Conservation (phyloP, 2,888 invertebrate genomes). For the Emmelina monodactyla region DNA sequence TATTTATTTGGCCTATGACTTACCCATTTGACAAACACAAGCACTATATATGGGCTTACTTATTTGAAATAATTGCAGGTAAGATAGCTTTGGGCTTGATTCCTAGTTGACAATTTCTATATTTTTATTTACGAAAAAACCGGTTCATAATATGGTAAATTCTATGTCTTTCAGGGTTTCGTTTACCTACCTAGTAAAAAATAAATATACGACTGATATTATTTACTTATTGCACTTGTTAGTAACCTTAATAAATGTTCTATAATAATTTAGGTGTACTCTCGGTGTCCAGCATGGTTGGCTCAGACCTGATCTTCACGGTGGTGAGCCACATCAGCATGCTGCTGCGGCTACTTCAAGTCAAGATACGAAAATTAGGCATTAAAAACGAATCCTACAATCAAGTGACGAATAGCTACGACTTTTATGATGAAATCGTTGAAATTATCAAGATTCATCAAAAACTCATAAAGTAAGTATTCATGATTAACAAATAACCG, state of each 20-base stretch:
- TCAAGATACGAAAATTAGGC: conserved; percentile 31
- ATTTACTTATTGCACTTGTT: not conserved
- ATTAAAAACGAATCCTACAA: conserved; percentile 3
- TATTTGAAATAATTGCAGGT: conserved; percentile 40
- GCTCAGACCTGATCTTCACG: conserved; percentile 40
- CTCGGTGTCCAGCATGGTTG: conserved; percentile 41
- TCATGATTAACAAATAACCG: not conserved
- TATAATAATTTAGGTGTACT: conserved; percentile 24
- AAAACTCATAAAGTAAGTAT: conserved; percentile 32
- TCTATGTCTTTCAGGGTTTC: not conserved
- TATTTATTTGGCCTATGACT: conserved; percentile 35
- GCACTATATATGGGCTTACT: not conserved
- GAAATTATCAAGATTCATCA: conserved; percentile 37
- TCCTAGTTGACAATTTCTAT: conserved; percentile 1
- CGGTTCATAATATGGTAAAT: not conserved
- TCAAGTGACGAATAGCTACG: conserved; percentile 7
- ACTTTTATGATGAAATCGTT: conserved; percentile 32
- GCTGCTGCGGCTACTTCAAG: conserved; percentile 36
- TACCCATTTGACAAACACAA: conserved; percentile 51
- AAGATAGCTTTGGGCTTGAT: conserved; percentile 9
- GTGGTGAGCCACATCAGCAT: conserved; percentile 49
- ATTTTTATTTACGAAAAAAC: not conserved
- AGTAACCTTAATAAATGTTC: not conserved
- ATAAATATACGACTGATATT: too few species aligned
- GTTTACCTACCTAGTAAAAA: too few species aligned